These are phyloP conservation scores for Scelioninae gen. 2 DNA, from an alignment of 2,888 invertebrate genomes.

Conservation along the genomic window DNA sequence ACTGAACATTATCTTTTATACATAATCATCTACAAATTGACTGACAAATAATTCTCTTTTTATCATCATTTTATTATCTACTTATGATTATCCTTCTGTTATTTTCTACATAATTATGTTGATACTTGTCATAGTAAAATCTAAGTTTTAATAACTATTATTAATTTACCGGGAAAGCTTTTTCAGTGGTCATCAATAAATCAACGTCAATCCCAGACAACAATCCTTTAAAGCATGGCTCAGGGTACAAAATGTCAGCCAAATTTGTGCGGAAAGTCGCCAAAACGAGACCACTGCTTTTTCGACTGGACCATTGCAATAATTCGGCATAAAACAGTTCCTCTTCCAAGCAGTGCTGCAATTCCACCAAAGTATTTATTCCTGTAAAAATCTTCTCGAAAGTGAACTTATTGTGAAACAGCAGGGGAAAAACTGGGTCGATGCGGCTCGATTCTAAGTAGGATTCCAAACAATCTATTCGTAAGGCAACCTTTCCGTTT, in stretches of 20 bases:
- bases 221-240: slow-evolving; percentile 77
- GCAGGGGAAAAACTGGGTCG: slow-evolving; percentile 83
- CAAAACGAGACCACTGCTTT: slow-evolving; percentile 76
- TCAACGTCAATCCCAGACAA: slow-evolving; percentile 80
- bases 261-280: slow-evolving; percentile 81
- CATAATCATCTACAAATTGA: too few species aligned
- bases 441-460: slow-evolving; percentile 82
- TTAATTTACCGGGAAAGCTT: slow-evolving; percentile 80
- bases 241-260: slow-evolving; percentile 81
- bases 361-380: slow-evolving; percentile 74
- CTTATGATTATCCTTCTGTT: too few species aligned
- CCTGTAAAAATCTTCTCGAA: slow-evolving; percentile 80
- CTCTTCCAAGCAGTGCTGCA: slow-evolving; percentile 77
- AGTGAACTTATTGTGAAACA: slow-evolving; percentile 83
- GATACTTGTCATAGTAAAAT: too few species aligned
- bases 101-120: too few species aligned
- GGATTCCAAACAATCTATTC: slow-evolving; percentile 82
- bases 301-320: slow-evolving; percentile 78
- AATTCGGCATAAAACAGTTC: slow-evolving; percentile 81
- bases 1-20: too few species aligned
- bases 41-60: too few species aligned
- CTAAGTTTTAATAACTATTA: too few species aligned
- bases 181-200: slow-evolving; percentile 82
- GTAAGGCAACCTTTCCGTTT: slow-evolving; percentile 85
- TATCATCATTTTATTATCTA: too few species aligned